A percentile compares a stretch with the other conserved stretches of the same genome.
Evolutionary conservation across 2,797 vertebrate genomes (phyloP).

Genomic region (Menidia menidia): DNA sequence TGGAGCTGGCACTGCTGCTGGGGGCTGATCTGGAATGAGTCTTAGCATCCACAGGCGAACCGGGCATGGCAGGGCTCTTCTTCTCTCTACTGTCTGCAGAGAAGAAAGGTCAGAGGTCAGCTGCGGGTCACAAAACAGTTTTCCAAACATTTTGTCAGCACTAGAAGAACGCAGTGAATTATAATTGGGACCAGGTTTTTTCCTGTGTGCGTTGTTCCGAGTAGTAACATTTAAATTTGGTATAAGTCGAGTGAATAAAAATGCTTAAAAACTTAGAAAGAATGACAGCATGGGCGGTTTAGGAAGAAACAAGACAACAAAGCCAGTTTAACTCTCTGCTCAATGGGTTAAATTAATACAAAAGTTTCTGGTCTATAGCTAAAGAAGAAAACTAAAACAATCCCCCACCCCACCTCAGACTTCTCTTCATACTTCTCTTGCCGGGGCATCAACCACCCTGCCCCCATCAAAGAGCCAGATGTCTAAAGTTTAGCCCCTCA

Average conservation of each 20-base stretch:
- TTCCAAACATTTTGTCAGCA: neutral
- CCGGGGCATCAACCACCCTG: conserved; percentile 45
- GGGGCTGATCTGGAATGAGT: conserved; percentile 95
- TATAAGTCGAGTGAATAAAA: no score
- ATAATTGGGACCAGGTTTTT: no score
- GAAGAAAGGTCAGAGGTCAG: conserved; percentile 18
- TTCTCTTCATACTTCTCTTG: conserved; percentile 61
- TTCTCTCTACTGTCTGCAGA: conserved; percentile 92
- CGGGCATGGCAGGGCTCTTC: conserved; percentile 97
- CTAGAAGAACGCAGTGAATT: neutral
- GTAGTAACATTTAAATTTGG: no score
- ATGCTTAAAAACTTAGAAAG: no score
- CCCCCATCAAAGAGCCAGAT: conserved; percentile 82
- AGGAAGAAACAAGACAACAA: conserved; percentile 21
- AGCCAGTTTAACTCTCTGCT: conserved; percentile 18
- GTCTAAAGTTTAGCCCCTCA: conserved; percentile 82
- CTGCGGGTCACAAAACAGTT: conserved; percentile 22
- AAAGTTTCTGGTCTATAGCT: conserved; percentile 10
- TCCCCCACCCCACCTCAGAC: conserved; percentile 28
- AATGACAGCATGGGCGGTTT: neutral
- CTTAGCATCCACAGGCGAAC: conserved; percentile 98
- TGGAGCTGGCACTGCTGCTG: conserved; percentile 82
- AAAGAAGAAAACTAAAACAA: conserved; percentile 41
- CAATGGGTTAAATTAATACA: conserved; percentile 18
- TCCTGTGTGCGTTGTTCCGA: no score